Evolutionary conservation across 2,797 vertebrate species (phyloP).

Genomic region (Pristis pectinata): DNA sequence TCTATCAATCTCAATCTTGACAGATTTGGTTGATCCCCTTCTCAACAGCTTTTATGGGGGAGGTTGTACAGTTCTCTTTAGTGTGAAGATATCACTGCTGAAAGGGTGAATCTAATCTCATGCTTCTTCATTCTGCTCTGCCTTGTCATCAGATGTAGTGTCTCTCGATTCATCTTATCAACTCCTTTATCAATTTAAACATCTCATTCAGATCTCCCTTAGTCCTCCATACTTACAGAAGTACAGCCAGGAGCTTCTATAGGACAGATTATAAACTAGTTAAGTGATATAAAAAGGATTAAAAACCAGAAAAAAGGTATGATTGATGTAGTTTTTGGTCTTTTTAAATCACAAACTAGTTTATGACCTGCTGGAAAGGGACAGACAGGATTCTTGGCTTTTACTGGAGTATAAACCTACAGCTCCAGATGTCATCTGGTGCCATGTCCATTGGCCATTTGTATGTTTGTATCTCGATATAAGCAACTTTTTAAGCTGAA

Average conservation of each 20-base stretch:
- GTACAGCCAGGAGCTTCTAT: neutral
- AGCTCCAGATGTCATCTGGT: neutral
- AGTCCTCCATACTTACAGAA: neutral
- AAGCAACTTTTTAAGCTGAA: neutral
- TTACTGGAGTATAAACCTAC: neutral
- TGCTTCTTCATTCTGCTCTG: neutral
- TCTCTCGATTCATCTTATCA: neutral
- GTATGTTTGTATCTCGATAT: neutral
- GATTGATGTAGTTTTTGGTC: neutral
- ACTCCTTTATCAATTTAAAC: neutral
- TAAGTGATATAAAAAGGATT: no score
- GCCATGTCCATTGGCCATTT: neutral
- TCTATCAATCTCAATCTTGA: neutral
- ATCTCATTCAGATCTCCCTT: neutral
- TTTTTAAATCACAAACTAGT: neutral
- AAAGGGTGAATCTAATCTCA: neutral
- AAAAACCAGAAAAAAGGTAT: neutral
- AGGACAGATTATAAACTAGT: neutral
- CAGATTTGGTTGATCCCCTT: neutral
- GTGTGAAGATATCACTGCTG: neutral
- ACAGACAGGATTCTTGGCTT: neutral
- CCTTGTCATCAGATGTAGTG: neutral
- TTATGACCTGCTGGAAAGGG: neutral
- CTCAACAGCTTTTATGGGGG: neutral
- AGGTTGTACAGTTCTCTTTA: neutral